Evolutionary conservation across 2,113 vertebrate genomes (phyloP), one percentile per base, ranked within the genome.

Genomic region (Ameiurus melas): DNA sequence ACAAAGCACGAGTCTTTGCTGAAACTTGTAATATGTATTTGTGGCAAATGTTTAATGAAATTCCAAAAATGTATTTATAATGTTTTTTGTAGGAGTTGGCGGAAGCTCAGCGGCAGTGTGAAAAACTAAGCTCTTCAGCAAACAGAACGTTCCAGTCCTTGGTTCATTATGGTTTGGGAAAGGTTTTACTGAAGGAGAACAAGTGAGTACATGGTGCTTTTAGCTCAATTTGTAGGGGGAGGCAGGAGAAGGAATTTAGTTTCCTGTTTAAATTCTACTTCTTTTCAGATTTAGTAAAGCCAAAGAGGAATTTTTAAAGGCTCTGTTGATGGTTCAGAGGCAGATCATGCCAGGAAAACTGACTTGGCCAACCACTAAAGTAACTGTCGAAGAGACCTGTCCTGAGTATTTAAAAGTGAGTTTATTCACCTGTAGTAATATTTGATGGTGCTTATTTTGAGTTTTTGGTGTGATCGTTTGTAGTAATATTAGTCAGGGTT

Each of bases 331-430:
- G 94, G 92, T 98, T 62, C 96, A 94, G 88, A 96, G 89, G 88
- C 95, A 92, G 71, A 95, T 97, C 89, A 94, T 96, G 3, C 97
- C 97, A 66, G 97, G 96, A 55, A 96, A 97, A 89, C 93, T 99
- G 87, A 98, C 96, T 8, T 99, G 98, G 98, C 98, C 98, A 8
- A 96, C 96, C 87, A 97, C 97, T 1, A 95, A 94, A 87, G 92
- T 94, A 86, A 91, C 96, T 80, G 95, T 99, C 62, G 94, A 97
- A 94, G 98, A 99, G 92, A 96, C 97, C 0, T 92, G 94, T n/a
- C 90, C 90, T 1, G 95, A 96, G 12, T 93, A 93, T 92, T 96
- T 99, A 90, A 95, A 96, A 96, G 98, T 98, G 88, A 55, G 6
- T 30, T 82, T 43, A 4, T 25, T 33, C 20, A 43, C 5, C 20